These are phyloP conservation scores for Ophion ellenae DNA, from an alignment of 2,888 invertebrate species.

Conservation along the genomic window DNA sequence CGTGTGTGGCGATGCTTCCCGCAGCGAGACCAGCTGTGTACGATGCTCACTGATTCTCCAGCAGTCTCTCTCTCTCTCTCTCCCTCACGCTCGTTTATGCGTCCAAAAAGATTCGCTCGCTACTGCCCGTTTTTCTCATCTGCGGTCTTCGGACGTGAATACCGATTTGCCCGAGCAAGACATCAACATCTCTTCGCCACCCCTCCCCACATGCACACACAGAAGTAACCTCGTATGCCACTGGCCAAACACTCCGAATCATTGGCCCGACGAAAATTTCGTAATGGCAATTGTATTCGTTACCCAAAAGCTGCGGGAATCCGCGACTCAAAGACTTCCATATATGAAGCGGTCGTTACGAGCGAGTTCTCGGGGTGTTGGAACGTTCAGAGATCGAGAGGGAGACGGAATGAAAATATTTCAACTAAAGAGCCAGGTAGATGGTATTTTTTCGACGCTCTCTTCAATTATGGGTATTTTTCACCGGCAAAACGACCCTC, in stretches of 20 bases:
- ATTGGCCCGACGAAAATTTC: neutral
- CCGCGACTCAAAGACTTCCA: neutral
- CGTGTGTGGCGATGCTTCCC: conserved; percentile 70
- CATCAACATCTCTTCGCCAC: conserved; percentile 46
- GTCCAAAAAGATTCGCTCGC: conserved; percentile 27
- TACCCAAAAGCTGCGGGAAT: neutral
- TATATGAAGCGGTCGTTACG: no score
- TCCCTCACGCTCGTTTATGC: conserved; percentile 33
- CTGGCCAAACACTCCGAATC: neutral
- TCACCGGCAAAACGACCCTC: neutral
- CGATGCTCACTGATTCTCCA: conserved; percentile 35
- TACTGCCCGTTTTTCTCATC: conserved; percentile 45
- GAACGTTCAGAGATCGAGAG: no score
- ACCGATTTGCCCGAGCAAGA: conserved; percentile 55
- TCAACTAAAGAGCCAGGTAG: no score
- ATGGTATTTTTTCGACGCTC: no score
- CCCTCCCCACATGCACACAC: neutral
- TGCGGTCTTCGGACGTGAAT: conserved; percentile 42
- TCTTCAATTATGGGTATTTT: neutral
- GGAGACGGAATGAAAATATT: no score
- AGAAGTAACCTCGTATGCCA: no score
- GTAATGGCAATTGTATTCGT: conserved; percentile 29
- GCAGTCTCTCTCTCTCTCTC: conserved; percentile 43
- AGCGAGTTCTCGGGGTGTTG: no score
- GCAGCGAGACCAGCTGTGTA: conserved; percentile 69